phyloP scores from a whole-genome alignment of 2,888 invertebrate genomes.

The Polydrusus cervinus region DNA sequence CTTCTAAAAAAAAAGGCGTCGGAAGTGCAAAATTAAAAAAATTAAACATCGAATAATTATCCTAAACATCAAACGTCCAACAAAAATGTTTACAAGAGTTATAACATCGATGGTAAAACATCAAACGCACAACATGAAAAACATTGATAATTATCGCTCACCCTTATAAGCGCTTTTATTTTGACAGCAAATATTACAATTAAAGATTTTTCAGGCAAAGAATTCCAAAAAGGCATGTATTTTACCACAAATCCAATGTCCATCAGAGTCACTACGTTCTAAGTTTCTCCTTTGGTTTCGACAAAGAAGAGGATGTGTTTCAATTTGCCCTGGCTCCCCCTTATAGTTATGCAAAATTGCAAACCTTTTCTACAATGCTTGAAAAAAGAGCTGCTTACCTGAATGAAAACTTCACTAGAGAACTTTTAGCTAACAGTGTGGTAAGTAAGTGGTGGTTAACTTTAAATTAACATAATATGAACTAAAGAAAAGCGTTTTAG shows the following conservation, averaged over 20 bases:
- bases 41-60: too few relatives aligned
- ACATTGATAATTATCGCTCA: too few relatives aligned
- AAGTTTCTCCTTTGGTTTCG: conserved; percentile 95
- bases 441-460: conserved; percentile 69
- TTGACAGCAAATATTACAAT: too few relatives aligned
- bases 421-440: conserved; percentile 80
- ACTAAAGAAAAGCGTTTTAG: conserved; percentile 72
- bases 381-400: conserved; percentile 76
- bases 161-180: too few relatives aligned
- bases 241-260: conserved; percentile 91
- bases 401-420: conserved; percentile 78
- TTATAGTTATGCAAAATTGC: conserved; percentile 94
- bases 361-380: conserved; percentile 86
- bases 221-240: conserved; percentile 87
- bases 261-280: conserved; percentile 94
- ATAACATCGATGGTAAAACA: too few relatives aligned
- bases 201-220: conserved; percentile 77
- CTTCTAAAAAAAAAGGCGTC: too few relatives aligned
- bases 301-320: conserved; percentile 94
- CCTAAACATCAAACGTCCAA: too few relatives aligned
- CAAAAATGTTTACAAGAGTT: too few relatives aligned
- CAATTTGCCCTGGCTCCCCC: conserved; percentile 96
- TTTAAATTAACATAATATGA: neutral
- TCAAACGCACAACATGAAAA: too few relatives aligned
- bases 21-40: too few relatives aligned